Conservation (phyloP, 2,888 invertebrate genomes). For the Caenorhabditis zanzibari region DNA sequence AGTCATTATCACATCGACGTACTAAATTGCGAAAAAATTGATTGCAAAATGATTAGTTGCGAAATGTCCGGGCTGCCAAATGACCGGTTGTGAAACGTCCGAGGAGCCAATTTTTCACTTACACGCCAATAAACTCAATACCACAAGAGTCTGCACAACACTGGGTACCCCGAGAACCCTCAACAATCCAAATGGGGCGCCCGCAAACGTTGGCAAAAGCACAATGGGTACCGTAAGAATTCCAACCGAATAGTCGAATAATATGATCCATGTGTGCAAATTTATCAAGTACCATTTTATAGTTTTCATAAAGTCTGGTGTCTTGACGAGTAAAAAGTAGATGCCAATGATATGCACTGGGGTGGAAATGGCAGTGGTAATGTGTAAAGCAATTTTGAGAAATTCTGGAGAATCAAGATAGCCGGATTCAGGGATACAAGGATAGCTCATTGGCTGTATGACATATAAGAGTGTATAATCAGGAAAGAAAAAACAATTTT, state of each 20-base stretch:
- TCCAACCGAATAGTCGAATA: conserved; percentile 14
- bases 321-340: neutral
- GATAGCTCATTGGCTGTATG: neutral
- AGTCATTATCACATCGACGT: too few species aligned
- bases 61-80: too few species aligned
- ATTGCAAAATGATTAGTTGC: too few species aligned
- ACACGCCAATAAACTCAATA: neutral
- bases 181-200: neutral
- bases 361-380: neutral
- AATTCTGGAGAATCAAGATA: conserved; percentile 34
- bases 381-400: neutral
- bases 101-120: too few species aligned
- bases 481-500: neutral
- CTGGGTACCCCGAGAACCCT: neutral
- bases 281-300: conserved; percentile 14
- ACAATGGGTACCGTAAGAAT: conserved; percentile 6
- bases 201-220: neutral
- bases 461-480: neutral
- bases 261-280: conserved; percentile 7
- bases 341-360: neutral
- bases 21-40: too few species aligned
- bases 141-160: neutral
- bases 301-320: neutral
- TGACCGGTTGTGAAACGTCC: too few species aligned
- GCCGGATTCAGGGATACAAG: neutral